Evolutionary conservation across 2,888 invertebrate species (phyloP).

Genomic region (Melieria picta): DNA sequence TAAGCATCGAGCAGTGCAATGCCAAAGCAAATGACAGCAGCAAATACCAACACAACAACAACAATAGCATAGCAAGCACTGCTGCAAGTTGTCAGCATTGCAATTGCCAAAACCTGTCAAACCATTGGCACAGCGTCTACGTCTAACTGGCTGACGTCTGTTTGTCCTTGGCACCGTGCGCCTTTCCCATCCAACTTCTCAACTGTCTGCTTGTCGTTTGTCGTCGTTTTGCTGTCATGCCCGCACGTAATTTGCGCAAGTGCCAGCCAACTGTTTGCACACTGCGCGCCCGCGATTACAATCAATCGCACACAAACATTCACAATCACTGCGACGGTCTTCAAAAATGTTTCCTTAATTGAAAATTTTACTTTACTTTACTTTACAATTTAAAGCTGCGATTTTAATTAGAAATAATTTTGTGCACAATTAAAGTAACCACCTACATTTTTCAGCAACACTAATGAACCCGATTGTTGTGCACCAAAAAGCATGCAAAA

Average conservation of each 20-base stretch:
- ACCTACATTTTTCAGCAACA: too few species aligned
- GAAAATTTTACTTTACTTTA: too few species aligned
- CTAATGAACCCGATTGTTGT: too few species aligned
- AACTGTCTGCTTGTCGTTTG: not conserved
- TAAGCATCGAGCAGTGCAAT: slow-evolving; percentile 8
- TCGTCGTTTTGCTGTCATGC: slow-evolving; percentile 8
- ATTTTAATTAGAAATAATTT: too few species aligned
- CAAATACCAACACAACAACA: slow-evolving; percentile 22
- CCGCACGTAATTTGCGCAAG: slow-evolving; percentile 19
- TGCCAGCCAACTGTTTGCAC: slow-evolving; percentile 28
- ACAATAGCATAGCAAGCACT: slow-evolving; percentile 8
- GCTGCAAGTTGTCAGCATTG: slow-evolving; percentile 8
- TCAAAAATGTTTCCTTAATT: too few species aligned
- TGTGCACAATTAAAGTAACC: too few species aligned
- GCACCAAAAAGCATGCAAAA: not conserved
- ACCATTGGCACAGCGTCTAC: slow-evolving; percentile 10
- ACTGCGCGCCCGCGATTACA: slow-evolving; percentile 16
- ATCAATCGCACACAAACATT: not conserved
- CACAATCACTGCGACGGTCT: too few species aligned
- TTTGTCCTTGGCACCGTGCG: not conserved
- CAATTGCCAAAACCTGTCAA: slow-evolving; percentile 17
- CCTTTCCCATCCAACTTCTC: slow-evolving; percentile 9
- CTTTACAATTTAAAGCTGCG: too few species aligned
- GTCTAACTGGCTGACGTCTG: not conserved
- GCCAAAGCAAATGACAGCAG: slow-evolving; percentile 3